phyloP scores from a whole-genome alignment of 2,113 vertebrate species.

The Oreochromis spilurus region DNA sequence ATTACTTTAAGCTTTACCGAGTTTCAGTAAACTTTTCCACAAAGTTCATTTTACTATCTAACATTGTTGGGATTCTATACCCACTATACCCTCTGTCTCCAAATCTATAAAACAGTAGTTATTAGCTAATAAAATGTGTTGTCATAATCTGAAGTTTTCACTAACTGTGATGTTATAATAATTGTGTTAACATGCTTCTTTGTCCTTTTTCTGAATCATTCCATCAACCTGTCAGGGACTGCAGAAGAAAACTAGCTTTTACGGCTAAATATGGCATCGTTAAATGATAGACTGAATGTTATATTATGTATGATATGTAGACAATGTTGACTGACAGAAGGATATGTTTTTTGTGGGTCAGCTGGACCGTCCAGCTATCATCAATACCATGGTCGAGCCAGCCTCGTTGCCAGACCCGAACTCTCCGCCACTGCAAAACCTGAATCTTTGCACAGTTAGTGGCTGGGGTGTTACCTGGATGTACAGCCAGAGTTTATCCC shows the following conservation, averaged over 20 bases:
- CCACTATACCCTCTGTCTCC: background rate
- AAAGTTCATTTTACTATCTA: background rate
- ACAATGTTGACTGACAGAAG: background rate
- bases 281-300: background rate
- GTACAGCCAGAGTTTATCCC: constrained; percentile 59
- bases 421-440: background rate
- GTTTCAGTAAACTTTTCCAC: background rate
- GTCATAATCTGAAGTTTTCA: background rate
- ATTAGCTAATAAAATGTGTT: background rate
- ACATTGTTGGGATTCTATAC: background rate
- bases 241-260: background rate
- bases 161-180: background rate
- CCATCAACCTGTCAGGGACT: background rate
- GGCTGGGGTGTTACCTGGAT: constrained; percentile 75
- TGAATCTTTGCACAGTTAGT: constrained; percentile 63
- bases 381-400: constrained; percentile 39
- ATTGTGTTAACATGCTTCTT: background rate
- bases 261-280: background rate
- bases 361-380: constrained; percentile 60
- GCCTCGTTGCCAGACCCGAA: constrained; percentile 17
- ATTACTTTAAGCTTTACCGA: background rate
- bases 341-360: constrained; percentile 17
- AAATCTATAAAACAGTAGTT: background rate
- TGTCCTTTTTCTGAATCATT: background rate
- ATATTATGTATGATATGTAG: background rate